phyloP scores from a whole-genome alignment of 2,113 vertebrate species.

The Dicrurus megarhynchus region DNA sequence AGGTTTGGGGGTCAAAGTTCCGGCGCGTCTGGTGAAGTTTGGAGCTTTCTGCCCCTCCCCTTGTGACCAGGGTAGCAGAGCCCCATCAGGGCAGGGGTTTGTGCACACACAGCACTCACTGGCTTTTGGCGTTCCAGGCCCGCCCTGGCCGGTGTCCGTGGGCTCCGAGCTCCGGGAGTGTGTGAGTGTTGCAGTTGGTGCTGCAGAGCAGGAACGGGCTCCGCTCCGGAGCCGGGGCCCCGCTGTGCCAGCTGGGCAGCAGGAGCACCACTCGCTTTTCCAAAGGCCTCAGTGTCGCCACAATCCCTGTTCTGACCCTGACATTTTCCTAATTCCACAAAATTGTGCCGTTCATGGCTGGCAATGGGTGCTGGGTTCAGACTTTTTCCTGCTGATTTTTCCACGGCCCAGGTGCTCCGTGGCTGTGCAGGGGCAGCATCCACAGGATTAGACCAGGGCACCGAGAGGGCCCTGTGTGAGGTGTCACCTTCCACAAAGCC shows the following conservation, averaged over 20 bases:
- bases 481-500: background rate
- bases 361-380: background rate
- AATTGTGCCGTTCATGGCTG: rapidly evolving
- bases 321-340: rapidly evolving
- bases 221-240: rapidly evolving
- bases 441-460: rapidly evolving
- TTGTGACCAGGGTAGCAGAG: background rate
- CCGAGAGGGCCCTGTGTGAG: rapidly evolving
- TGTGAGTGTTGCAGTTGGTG: rapidly evolving
- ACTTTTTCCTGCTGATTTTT: background rate
- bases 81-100: background rate
- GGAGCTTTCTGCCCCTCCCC: background rate
- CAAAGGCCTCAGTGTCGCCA: rapidly evolving
- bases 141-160: rapidly evolving
- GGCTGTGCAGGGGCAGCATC: rapidly evolving
- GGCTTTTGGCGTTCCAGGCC: background rate
- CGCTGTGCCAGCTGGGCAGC: rapidly evolving
- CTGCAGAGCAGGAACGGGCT: rapidly evolving
- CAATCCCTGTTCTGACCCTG: rapidly evolving
- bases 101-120: rapidly evolving
- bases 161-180: rapidly evolving
- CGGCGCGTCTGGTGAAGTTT: background rate
- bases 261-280: rapidly evolving
- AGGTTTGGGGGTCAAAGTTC: background rate
- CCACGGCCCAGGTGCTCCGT: rapidly evolving